Conservation (phyloP, 92 coral and sea anemone species). For the Epizoanthus scotinus region DNA sequence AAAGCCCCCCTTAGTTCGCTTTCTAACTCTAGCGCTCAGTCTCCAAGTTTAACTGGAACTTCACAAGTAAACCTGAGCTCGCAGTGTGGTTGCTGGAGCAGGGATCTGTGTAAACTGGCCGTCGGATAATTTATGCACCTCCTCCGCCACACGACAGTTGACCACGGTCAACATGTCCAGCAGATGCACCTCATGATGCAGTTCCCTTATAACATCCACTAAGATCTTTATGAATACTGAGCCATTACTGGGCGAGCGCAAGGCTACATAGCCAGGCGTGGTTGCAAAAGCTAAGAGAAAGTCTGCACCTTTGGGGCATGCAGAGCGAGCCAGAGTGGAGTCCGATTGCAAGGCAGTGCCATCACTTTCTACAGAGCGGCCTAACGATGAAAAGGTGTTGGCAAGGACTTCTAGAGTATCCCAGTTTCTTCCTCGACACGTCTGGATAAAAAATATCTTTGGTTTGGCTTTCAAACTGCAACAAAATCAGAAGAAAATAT, state of each 20-base stretch:
- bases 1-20: not conserved
- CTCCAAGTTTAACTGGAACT: not conserved
- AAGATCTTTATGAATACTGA: constrained; percentile 21
- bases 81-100: constrained; percentile 40
- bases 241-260: constrained; percentile 19
- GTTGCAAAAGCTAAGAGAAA: constrained; percentile 44
- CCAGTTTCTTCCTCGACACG: constrained; percentile 35
- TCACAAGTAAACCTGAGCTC: constrained; percentile 36
- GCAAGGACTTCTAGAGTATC: not conserved
- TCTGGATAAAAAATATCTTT: constrained; percentile 38
- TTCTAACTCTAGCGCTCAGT: not conserved
- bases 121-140: constrained; percentile 1
- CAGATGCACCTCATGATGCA: constrained; percentile 28
- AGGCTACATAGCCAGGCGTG: constrained; percentile 40
- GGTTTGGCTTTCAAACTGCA: constrained; percentile 34
- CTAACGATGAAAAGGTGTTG: not conserved
- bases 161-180: constrained; percentile 46
- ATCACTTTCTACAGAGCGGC: constrained; percentile 25
- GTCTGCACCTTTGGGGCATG: constrained; percentile 29
- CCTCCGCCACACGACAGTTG: constrained; percentile 37
- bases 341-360: constrained; percentile 2
- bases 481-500: not conserved
- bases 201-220: constrained; percentile 22
- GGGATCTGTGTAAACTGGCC: constrained; percentile 37
- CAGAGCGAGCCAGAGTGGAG: constrained; percentile 32